Base-by-base conservation (phyloP, 2,888 invertebrate genomes). In the Andrena camellia region DNA sequence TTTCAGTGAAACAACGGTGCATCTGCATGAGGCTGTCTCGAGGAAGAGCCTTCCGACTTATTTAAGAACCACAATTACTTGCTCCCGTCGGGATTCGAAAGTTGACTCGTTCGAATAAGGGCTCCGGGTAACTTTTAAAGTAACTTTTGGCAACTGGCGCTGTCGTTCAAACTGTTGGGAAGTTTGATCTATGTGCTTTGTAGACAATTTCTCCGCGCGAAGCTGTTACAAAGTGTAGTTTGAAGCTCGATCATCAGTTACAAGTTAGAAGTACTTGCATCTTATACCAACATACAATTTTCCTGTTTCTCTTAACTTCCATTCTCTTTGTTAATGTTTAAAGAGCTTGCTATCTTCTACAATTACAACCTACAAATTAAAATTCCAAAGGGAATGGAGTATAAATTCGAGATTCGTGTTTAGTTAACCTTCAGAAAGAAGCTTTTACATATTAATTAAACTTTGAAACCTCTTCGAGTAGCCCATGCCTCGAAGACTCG, bases 71-170 rank as follows among this genome's bases (percentile, higher is more conserved):
- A 26, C 42, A 48, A 60, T 71, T 33, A 26, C 48, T 31, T 13
- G 60, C 31, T 48, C 48, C 33, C 4, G 26, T 13, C 23, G 33
- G 54, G 20, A 68, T 33, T 26, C 7, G 33, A 52, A 6, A 17
- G 31, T 33, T 13, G 23, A 69, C 31, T 69, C 57, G 54, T n/a
- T 57, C 17, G 54, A 35, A 8, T 13, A 52, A 33, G 8, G n/a
- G 35, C 17, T 13, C 33, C 33, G 33, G 33, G 6, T 17, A 68
- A 54, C 52, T 54, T 68, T 68, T 23, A 31, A 10, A 33, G 23
- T 54, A 68, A 68, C 67, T 68, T 54, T 68, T 33, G 13, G 50
- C 20, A 57, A 23, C 33, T 20, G 23, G 8, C 54, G 54, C 23
- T 57, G 57, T 57, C 23, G 57, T 26, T 10, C 23, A 23, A 57